phyloP scores from a whole-genome alignment of 1,140 invertebrate genomes.

The Drosophila sp. region DNA sequence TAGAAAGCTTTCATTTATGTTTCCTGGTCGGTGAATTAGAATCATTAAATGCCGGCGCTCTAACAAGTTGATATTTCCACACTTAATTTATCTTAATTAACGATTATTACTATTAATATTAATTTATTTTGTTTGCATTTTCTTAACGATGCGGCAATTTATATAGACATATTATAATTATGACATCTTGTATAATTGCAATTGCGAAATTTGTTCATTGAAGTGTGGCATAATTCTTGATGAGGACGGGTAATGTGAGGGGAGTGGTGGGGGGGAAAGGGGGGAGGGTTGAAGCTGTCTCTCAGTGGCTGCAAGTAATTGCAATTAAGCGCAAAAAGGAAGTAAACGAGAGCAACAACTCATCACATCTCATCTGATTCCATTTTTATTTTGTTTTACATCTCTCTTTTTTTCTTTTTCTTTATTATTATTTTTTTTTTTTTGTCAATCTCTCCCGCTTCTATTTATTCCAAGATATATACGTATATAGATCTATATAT shows the following conservation, averaged over 20 bases:
- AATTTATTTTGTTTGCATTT: background rate
- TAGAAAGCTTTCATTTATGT: slow-evolving; percentile 9
- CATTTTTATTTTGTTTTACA: slow-evolving; percentile 18
- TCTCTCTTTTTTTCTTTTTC: no score
- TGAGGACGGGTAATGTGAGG: no score
- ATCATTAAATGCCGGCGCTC: slow-evolving; percentile 35
- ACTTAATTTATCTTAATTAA: slow-evolving; percentile 71
- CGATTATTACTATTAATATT: slow-evolving; percentile 14
- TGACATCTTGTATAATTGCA: slow-evolving; percentile 65
- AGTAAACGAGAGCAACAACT: slow-evolving; percentile 54
- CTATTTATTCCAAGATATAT: slow-evolving; percentile 15
- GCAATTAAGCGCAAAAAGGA: slow-evolving; percentile 73
- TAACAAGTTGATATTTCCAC: slow-evolving; percentile 67
- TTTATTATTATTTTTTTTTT: no score
- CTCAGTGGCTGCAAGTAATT: slow-evolving; percentile 64
- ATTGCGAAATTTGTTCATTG: slow-evolving; percentile 52
- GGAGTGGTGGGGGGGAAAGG: background rate
- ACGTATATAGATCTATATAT: slow-evolving; percentile 22
- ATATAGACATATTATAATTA: slow-evolving; percentile 64
- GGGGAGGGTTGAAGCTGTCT: slow-evolving; percentile 8
- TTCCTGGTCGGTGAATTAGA: slow-evolving; percentile 34
- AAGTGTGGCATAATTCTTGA: slow-evolving; percentile 18
- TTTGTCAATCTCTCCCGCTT: background rate
- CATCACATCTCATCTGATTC: slow-evolving; percentile 25
- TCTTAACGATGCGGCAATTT: slow-evolving; percentile 25